These are phyloP conservation scores for Heliconius ismenius DNA, from an alignment of 2,888 invertebrate species.

Conservation along the genomic window DNA sequence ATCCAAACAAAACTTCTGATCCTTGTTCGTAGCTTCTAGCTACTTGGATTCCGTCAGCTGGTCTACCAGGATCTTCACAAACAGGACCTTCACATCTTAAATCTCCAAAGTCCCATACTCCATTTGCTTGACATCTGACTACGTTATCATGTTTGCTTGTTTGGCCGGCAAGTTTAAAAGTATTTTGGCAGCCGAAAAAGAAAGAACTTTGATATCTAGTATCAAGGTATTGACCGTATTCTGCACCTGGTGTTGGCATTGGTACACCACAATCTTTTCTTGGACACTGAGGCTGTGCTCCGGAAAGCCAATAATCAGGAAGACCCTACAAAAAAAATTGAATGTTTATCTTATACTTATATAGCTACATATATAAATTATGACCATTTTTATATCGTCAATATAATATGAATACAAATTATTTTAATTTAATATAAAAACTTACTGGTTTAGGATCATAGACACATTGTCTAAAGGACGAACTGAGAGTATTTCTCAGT, in stretches of 20 bases:
- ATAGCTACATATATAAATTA: background rate
- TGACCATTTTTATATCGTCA: background rate
- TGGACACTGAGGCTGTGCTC: conserved; percentile 92
- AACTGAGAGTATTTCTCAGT: conserved; percentile 89
- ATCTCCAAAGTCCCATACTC: conserved; percentile 98
- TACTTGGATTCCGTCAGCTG: conserved; percentile 94
- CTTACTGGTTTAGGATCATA: conserved; percentile 93
- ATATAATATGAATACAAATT: background rate
- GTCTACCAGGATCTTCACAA: conserved; percentile 96
- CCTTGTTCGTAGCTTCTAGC: conserved; percentile 93
- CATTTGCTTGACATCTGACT: conserved; percentile 94
- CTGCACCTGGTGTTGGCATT: conserved; percentile 95
- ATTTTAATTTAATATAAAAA: conserved; percentile 20
- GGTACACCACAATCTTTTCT: conserved; percentile 95
- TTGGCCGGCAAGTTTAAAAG: conserved; percentile 96
- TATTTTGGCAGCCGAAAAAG: conserved; percentile 97
- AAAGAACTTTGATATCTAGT: conserved; percentile 96
- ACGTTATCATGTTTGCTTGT: conserved; percentile 95
- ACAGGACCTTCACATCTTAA: conserved; percentile 97
- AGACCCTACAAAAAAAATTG: conserved; percentile 81
- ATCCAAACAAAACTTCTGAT: conserved; percentile 94
- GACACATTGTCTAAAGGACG: conserved; percentile 95
- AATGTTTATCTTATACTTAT: background rate
- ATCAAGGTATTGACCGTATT: conserved; percentile 93
- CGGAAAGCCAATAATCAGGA: conserved; percentile 95